Evolutionary conservation across 2,113 vertebrate genomes (phyloP).

Genomic region (Brachyhypopomus gauderio): DNA sequence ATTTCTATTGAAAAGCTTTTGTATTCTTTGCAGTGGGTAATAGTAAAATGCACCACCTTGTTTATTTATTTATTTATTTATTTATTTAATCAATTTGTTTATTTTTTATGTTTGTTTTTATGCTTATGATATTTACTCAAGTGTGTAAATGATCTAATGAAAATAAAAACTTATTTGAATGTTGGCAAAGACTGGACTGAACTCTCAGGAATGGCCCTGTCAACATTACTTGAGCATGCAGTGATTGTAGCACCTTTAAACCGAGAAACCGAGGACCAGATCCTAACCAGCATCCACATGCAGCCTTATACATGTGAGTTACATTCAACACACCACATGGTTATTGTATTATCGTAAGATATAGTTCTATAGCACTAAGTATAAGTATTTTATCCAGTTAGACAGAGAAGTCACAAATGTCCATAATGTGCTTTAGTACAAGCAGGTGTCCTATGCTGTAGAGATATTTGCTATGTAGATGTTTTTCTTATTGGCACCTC

Average conservation of each 20-base stretch:
- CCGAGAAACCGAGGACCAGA: background rate
- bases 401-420: background rate
- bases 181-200: conserved; percentile 2
- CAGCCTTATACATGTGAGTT: background rate
- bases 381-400: too few relatives aligned
- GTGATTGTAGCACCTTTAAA: background rate
- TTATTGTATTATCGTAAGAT: too few relatives aligned
- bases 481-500: background rate
- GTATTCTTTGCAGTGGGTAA: background rate
- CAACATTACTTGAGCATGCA: background rate
- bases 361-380: too few relatives aligned
- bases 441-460: too few relatives aligned
- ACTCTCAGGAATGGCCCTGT: conserved; percentile 13
- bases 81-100: too few relatives aligned
- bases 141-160: background rate
- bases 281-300: background rate
- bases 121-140: background rate
- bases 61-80: too few relatives aligned
- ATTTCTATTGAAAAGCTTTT: background rate
- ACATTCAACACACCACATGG: too few relatives aligned
- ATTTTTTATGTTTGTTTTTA: too few relatives aligned
- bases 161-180: too few relatives aligned
- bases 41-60: too few relatives aligned
- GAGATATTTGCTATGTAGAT: background rate
- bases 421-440: background rate